A percentile compares a stretch with the other conserved stretches of the same genome.
Evolutionary conservation across 2,113 vertebrate genomes (phyloP).

Genomic region (Nerophis lumbriciformis): DNA sequence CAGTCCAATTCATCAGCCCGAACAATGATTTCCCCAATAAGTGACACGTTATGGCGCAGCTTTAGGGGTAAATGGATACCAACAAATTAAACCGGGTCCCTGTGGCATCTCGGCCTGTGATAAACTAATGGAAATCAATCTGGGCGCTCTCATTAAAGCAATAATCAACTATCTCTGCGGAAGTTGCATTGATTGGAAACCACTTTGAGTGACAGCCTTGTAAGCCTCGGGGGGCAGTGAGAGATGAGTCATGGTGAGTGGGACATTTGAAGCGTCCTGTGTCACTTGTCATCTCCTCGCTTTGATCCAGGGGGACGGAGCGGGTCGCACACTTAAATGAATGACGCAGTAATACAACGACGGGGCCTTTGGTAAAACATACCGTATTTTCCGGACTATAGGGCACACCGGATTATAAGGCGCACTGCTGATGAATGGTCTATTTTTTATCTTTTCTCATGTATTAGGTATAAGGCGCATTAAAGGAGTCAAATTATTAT

Average conservation of each 20-base stretch:
- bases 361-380: background rate
- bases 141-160: conserved; percentile 53
- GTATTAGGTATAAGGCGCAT: too few relatives aligned
- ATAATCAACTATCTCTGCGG: conserved; percentile 57
- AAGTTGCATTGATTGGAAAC: conserved; percentile 55
- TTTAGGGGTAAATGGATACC: conserved; percentile 44
- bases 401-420: too few relatives aligned
- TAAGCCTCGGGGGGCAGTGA: conserved; percentile 36
- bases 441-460: too few relatives aligned
- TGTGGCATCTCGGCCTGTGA: conserved; percentile 18
- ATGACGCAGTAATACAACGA: background rate
- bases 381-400: too few relatives aligned
- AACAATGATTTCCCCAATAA: conserved; percentile 39
- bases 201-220: conserved; percentile 54
- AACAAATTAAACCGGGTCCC: conserved; percentile 41
- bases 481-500: too few relatives aligned
- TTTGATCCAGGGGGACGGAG: conserved; percentile 29
- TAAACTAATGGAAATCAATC: conserved; percentile 61
- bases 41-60: conserved; percentile 31
- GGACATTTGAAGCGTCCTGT: conserved; percentile 27
- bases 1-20: conserved; percentile 18
- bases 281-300: conserved; percentile 42
- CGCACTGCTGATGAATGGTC: too few relatives aligned
- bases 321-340: conserved; percentile 19
- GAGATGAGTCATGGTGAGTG: conserved; percentile 46